Evolutionary conservation across 2,797 vertebrate genomes (phyloP).

Genomic region (Acanthopagrus latus): DNA sequence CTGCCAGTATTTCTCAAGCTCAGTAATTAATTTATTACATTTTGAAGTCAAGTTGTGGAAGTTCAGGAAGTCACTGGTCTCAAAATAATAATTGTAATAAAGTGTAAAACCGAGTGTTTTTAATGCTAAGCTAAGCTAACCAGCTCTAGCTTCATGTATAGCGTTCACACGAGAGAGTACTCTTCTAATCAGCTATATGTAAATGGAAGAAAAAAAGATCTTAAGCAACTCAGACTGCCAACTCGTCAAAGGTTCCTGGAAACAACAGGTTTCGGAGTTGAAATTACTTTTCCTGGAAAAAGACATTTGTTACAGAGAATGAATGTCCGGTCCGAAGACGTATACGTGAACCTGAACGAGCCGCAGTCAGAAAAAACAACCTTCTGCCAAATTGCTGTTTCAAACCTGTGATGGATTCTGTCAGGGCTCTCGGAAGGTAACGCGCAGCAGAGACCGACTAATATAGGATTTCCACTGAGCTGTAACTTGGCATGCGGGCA

Average conservation of each 20-base stretch:
- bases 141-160: background rate
- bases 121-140: background rate
- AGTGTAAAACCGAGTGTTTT: background rate
- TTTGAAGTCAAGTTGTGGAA: no score
- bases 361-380: constrained; percentile 22
- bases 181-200: background rate
- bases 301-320: background rate
- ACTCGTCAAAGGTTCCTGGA: background rate
- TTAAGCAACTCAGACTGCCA: background rate
- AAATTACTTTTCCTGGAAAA: no score
- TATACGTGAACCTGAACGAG: background rate
- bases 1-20: background rate
- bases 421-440: constrained; percentile 56
- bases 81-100: no score
- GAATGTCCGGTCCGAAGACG: background rate
- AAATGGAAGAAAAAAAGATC: background rate
- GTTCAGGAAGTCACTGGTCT: no score
- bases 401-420: constrained; percentile 30
- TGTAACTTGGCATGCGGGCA: constrained; percentile 72
- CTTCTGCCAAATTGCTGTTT: constrained; percentile 37
- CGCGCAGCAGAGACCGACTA: constrained; percentile 36
- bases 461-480: constrained; percentile 68
- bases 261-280: background rate
- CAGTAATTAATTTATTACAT: no score
- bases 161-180: background rate